Evolutionary conservation across 2,888 invertebrate genomes (phyloP), one percentile per base, ranked within the genome.

Genomic region (Tyria jacobaeae): DNA sequence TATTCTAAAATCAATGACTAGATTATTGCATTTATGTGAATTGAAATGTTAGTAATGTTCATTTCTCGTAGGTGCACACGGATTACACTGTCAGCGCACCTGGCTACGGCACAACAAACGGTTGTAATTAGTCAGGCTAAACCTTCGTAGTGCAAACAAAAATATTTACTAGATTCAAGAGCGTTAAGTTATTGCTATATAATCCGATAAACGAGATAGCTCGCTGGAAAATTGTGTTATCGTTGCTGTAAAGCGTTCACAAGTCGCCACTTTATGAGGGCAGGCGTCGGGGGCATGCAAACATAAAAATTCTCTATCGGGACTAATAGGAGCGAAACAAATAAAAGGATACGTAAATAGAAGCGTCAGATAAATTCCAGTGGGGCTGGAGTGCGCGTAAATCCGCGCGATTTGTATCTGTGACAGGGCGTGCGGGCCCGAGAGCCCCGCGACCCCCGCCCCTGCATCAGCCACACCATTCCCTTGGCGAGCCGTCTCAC

Each of bases 371-470:
- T 93, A 92, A 92, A 93, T 93, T 93, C 91, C 92, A 84, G 84
- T 89, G 92, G 93, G 93, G 93, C 89, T 88, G 81, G 90, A 92
- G 92, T 85, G 86, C 87, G 91, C 92, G 92, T 93, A 94, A 94
- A 94, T 94, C 94, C 94, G 89, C 88, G 90, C 94, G 94, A 94
- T 94, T 94, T 94, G 94, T 94, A 93, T 94, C 94, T 88, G 90
- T 91, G 93, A 92, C 94, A 92, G 89, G 89, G 88, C 80, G 87
- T 84, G 83, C 83, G 85, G 84, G 86, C 80, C 73, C 64, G 64
- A 70, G 57, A 57, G 44, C 71, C 76, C 71, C 70, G 66, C 67
- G 60, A 25, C 54, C 75, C 66, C 67, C 72, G 62, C 57, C 48
- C 70, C 71, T 69, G 64, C 66, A 57, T 67, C 64, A 73, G 63